These are phyloP conservation scores for Nothoprocta pentlandii DNA, from an alignment of 2,113 vertebrate genomes.

Conservation along the genomic window DNA sequence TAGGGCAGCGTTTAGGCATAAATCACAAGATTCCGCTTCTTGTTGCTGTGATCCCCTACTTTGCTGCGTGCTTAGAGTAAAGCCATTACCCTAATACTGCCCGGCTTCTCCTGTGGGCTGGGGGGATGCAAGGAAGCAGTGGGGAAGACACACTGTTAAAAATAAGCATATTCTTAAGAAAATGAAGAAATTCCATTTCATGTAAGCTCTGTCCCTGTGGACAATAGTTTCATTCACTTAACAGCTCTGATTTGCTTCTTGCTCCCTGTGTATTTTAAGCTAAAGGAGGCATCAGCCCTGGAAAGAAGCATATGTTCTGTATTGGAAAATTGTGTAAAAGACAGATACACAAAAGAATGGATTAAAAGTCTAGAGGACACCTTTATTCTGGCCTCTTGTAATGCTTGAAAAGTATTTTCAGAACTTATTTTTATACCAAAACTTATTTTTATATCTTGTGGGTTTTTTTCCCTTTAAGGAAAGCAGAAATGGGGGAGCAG, in stretches of 20 bases:
- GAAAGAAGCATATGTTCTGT: not conserved
- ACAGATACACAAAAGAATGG: not conserved
- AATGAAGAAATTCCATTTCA: not conserved
- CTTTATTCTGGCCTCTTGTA: not conserved
- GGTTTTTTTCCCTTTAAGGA: not conserved
- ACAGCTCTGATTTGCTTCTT: not conserved
- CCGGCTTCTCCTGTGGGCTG: accelerated
- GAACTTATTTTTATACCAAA: not conserved
- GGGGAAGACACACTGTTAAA: not conserved
- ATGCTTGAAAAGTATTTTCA: not conserved
- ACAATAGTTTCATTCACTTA: not conserved
- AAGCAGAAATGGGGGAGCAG: not conserved
- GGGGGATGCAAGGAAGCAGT: not conserved
- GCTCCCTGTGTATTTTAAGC: not conserved
- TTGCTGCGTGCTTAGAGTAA: not conserved
- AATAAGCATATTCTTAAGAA: not conserved
- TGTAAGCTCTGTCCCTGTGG: not conserved
- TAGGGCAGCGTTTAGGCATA: not conserved
- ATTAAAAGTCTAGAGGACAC: not conserved
- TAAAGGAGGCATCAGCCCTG: not conserved
- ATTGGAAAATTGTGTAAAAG: not conserved
- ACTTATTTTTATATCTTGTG: not conserved
- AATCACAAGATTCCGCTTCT: not conserved
- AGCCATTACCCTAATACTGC: not conserved
- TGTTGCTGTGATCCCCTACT: not conserved